Conservation (phyloP, 2,888 invertebrate genomes). For the Melangyna quadrimaculata region DNA sequence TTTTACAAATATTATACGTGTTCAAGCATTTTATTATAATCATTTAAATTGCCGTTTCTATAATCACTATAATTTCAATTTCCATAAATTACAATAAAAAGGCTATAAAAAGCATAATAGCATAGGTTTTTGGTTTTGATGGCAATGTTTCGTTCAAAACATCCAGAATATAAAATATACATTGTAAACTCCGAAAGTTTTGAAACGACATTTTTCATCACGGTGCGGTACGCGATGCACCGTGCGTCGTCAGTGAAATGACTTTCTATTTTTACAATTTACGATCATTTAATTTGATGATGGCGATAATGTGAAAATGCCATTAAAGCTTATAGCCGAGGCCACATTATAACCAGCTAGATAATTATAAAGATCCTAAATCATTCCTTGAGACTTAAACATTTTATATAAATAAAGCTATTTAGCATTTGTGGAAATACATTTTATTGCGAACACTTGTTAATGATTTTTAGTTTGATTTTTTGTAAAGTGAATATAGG, state of each 20-base stretch:
- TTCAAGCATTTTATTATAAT: background rate
- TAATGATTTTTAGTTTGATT: constrained; percentile 36
- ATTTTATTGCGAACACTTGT: constrained; percentile 60
- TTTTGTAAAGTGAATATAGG: constrained; percentile 12
- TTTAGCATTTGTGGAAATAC: constrained; percentile 15
- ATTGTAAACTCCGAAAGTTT: background rate
- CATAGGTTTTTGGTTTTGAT: background rate
- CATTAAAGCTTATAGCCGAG: constrained; percentile 56
- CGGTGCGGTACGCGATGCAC: background rate
- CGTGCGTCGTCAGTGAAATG: background rate
- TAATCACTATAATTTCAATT: constrained; percentile 10
- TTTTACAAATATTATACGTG: background rate
- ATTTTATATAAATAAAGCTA: constrained; percentile 17
- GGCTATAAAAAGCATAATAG: background rate
- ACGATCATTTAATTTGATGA: constrained; percentile 65
- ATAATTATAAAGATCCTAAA: constrained; percentile 53
- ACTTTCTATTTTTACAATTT: constrained; percentile 65
- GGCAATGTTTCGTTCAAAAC: background rate
- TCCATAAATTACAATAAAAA: background rate
- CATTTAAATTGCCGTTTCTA: background rate
- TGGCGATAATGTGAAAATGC: constrained; percentile 64
- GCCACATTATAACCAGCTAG: constrained; percentile 47
- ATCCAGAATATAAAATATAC: background rate
- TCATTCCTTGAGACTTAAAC: constrained; percentile 42
- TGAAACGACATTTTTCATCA: background rate